Evolutionary conservation across 2,797 vertebrate genomes (phyloP).

Genomic region (Gephyroberyx darwinii): DNA sequence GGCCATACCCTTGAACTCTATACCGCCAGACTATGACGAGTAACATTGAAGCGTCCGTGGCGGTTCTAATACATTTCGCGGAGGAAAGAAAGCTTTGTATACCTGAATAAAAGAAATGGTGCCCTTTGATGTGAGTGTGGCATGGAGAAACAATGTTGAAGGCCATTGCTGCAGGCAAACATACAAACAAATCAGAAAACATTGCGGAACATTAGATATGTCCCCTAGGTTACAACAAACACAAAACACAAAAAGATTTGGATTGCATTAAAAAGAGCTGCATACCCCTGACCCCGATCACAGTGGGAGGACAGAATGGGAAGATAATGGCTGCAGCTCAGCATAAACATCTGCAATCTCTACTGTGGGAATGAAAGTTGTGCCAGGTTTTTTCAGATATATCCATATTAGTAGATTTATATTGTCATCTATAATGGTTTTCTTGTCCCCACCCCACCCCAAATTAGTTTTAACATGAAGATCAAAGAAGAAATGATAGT

Average conservation of each 20-base stretch:
- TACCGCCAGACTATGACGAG: conserved; percentile 28
- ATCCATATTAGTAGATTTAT: conserved; percentile 22
- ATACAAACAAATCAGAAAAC: conserved; percentile 63
- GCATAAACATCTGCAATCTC: conserved; percentile 28
- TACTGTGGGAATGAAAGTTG: conserved; percentile 8
- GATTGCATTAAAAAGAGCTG: conserved; percentile 57
- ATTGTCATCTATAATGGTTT: conserved; percentile 28
- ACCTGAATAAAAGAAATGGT: conserved; percentile 65
- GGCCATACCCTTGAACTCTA: conserved; percentile 73
- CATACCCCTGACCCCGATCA: conserved; percentile 49
- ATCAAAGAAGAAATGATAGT: conserved; percentile 26
- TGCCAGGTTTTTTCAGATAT: not conserved
- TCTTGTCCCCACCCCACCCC: conserved; percentile 27
- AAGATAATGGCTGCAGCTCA: conserved; percentile 19
- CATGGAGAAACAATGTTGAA: conserved; percentile 69
- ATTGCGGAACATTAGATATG: conserved; percentile 61
- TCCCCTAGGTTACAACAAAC: conserved; percentile 58
- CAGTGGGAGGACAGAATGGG: conserved; percentile 63
- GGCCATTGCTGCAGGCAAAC: conserved; percentile 66
- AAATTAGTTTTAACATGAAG: conserved; percentile 39
- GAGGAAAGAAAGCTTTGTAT: conserved; percentile 52
- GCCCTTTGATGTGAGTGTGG: conserved; percentile 67
- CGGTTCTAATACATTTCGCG: conserved; percentile 58
- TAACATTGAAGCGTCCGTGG: conserved; percentile 40
- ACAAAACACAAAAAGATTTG: conserved; percentile 53